These are phyloP conservation scores for Formicarius rufipectus DNA, from an alignment of 2,113 vertebrate genomes.

Conservation along the genomic window DNA sequence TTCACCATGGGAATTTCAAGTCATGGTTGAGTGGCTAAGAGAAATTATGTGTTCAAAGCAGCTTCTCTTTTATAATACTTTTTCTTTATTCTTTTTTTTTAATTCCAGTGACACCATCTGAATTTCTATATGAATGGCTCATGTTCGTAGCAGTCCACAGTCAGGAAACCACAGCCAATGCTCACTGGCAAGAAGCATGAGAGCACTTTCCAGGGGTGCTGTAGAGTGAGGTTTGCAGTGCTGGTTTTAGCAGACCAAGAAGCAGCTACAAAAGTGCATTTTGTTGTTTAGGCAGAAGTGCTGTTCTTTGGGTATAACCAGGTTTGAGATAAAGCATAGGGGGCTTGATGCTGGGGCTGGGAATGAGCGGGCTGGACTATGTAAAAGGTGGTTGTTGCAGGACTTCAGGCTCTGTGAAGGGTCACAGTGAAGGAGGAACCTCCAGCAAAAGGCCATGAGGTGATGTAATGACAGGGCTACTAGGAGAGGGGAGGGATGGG, in stretches of 20 bases:
- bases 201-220: not conserved
- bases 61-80: not conserved
- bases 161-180: not conserved
- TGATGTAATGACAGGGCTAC: not conserved
- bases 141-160: not conserved
- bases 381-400: not conserved
- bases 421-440: not conserved
- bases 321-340: not conserved
- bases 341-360: not conserved
- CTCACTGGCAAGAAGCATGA: not conserved
- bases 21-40: not conserved
- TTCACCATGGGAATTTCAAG: not conserved
- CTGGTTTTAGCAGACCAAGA: not conserved
- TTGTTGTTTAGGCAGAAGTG: not conserved
- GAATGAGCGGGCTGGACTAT: not conserved
- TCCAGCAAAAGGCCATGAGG: not conserved
- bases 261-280: not conserved
- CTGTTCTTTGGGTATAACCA: not conserved
- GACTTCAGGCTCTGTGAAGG: not conserved
- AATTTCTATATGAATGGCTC: not conserved
- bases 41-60: not conserved
- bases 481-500: not conserved
- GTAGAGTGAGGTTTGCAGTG: rapidly evolving
- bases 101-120: not conserved
- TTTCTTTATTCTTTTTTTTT: not conserved